Base-by-base conservation (phyloP, 2,888 invertebrate genomes). In the Punctoribates punctum region DNA sequence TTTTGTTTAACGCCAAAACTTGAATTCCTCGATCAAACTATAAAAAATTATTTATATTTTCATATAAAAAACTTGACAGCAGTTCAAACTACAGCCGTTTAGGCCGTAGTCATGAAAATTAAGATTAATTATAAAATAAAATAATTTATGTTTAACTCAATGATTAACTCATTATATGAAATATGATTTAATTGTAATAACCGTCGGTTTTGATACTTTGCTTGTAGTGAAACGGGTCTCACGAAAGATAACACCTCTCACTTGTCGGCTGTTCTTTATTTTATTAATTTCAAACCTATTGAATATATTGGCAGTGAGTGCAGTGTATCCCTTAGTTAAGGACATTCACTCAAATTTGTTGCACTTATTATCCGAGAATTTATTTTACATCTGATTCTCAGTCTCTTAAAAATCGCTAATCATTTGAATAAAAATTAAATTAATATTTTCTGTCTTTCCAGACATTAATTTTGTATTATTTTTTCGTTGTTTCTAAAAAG, bases 1-100 rank as follows among this genome's bases (percentile, higher is more conserved):
- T 60, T 27, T 60, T 60, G 60, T 15, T 60, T 60, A 54, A 54
- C 25, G 4, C 6, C n/a, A 9, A 60, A 60, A 60, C 60, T 60
- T 60, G 60, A 23, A 48, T 48, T 48, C 48, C 13, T n/a, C 48
- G 48, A 48, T 15, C 48, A 48, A 48, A 48, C 48, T 6, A 48
- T 11, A 48, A 48, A 48, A 48, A 48, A 42, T 42, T 48, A 48
- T 48, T 48, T 15, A 48, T 48, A 48, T 48, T 48, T 48, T 48
- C 13, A 42, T n/a, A 15, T 15, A 48, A 3, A 48, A 48, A 48
- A 48, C 11, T 48, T 48, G 48, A 48, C 4, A 48, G 9, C 48
- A 8, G 9, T 48, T 48, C 4, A 48, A 48, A 17, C 17, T 48
- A n/a, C n/a, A n/a, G n/a, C n/a, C n/a, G n/a, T n/a, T 48, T 15